phyloP scores from a whole-genome alignment of 2,113 vertebrate species.

The Papio anubis region DNA sequence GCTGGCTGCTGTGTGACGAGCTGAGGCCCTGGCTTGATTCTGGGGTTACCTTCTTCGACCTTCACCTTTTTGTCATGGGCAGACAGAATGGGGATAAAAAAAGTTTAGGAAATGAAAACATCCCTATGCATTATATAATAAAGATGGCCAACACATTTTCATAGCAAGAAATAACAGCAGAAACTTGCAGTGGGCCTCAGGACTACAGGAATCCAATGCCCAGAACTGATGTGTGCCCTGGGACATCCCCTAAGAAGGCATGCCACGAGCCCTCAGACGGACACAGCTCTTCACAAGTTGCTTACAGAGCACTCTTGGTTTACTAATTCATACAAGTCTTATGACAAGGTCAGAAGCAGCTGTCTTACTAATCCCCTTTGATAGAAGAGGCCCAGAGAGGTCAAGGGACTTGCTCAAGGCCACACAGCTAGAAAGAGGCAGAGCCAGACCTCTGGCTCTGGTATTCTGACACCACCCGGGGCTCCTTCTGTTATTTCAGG shows the following conservation, averaged over 20 bases:
- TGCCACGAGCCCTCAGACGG: background rate
- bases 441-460: background rate
- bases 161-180: background rate
- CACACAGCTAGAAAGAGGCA: background rate
- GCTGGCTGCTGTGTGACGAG: background rate
- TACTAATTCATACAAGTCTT: slow-evolving; percentile 44
- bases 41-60: background rate
- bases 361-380: slow-evolving; percentile 20
- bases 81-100: background rate
- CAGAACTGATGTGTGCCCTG: background rate
- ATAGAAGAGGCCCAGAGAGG: background rate
- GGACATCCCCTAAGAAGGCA: background rate
- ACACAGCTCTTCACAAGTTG: background rate
- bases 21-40: background rate
- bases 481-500: fast-evolving
- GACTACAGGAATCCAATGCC: background rate
- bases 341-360: slow-evolving; percentile 14
- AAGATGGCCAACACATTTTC: background rate
- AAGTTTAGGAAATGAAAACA: background rate
- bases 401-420: slow-evolving; percentile 2
- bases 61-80: background rate
- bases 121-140: too few species aligned
- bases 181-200: too few species aligned
- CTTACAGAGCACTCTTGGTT: slow-evolving; percentile 44
- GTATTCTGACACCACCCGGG: fast-evolving